Conservation (phyloP, 2,797 vertebrate species). For the Vespertilio murinus region DNA sequence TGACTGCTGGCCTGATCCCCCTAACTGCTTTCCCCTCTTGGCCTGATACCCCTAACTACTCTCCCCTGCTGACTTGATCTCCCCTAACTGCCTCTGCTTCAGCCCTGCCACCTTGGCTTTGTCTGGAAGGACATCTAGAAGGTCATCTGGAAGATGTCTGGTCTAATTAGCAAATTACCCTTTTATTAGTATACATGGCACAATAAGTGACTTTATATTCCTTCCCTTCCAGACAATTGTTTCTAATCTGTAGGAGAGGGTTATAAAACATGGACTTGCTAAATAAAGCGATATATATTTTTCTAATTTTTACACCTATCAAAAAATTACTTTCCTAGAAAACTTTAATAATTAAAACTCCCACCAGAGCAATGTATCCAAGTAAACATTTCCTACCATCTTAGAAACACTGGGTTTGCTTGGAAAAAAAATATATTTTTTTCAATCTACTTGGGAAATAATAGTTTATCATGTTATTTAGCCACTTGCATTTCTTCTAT, state of each 20-base stretch:
- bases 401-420: background rate
- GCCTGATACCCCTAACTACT: too few species aligned
- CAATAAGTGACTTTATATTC: background rate
- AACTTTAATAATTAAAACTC: background rate
- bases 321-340: slow-evolving; percentile 9
- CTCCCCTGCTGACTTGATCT: too few species aligned
- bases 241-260: background rate
- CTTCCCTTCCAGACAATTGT: background rate
- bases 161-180: too few species aligned
- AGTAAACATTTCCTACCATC: background rate
- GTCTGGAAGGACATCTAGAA: too few species aligned
- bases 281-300: background rate
- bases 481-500: background rate
- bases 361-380: background rate
- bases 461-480: background rate
- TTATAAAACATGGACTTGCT: background rate
- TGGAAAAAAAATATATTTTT: background rate
- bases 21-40: too few species aligned
- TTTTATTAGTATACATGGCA: background rate
- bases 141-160: too few species aligned
- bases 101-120: too few species aligned
- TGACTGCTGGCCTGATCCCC: too few species aligned
- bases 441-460: background rate
- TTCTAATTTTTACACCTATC: background rate
- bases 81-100: too few species aligned